phyloP scores from a whole-genome alignment of 1,140 invertebrate genomes.

The Drosophila pruinosa region DNA sequence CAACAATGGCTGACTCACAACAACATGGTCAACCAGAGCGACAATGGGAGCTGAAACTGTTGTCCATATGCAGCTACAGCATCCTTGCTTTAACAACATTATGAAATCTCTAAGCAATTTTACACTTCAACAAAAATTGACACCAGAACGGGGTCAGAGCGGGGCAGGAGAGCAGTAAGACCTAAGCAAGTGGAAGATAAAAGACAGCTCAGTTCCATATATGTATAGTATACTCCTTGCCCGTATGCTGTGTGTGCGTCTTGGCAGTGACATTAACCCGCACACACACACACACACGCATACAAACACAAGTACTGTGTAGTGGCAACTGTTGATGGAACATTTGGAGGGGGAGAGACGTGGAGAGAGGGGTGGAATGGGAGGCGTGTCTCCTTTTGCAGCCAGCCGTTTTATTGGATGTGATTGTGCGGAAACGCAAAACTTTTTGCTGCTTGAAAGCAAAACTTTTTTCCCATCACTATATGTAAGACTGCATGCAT shows the following conservation, averaged over 20 bases:
- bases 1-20: conserved; percentile 29
- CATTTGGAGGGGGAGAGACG: conserved; percentile 20
- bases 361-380: no score
- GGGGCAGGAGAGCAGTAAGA: conserved; percentile 16
- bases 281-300: conserved; percentile 27
- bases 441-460: conserved; percentile 52
- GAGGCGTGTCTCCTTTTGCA: conserved; percentile 32
- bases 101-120: conserved; percentile 80
- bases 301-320: no score
- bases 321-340: conserved; percentile 65
- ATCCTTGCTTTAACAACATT: conserved; percentile 64
- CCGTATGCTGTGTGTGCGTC: conserved; percentile 29
- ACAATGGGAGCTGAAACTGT: background rate
- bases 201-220: conserved; percentile 56
- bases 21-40: background rate
- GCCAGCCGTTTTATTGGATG: conserved; percentile 77
- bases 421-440: conserved; percentile 78
- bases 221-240: conserved; percentile 35
- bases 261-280: conserved; percentile 65
- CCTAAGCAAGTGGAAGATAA: conserved; percentile 76
- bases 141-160: conserved; percentile 25
- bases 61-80: conserved; percentile 51
- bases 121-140: conserved; percentile 80
- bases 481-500: conserved; percentile 5
- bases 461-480: conserved; percentile 52